phyloP scores from a whole-genome alignment of 2,113 vertebrate genomes.

The Ptyas mucosa region DNA sequence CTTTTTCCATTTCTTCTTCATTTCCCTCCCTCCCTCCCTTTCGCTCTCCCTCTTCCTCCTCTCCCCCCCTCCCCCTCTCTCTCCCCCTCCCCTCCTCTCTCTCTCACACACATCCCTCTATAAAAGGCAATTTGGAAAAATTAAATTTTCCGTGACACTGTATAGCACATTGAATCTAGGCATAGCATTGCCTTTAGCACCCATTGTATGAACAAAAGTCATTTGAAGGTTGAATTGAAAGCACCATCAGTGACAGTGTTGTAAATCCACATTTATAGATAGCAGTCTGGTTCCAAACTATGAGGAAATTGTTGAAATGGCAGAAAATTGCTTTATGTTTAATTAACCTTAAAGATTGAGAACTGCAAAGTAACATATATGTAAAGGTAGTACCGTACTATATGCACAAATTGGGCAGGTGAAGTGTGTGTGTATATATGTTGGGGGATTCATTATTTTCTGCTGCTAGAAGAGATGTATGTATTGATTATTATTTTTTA shows the following conservation, averaged over 20 bases:
- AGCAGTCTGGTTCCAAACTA: conserved; percentile 10
- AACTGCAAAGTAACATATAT: conserved; percentile 10
- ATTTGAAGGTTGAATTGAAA: neutral
- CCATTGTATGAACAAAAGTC: neutral
- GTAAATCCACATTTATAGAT: neutral
- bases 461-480: neutral
- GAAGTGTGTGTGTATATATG: neutral
- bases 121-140: neutral
- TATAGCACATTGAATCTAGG: neutral
- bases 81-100: neutral
- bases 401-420: rapidly evolving
- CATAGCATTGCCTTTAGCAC: neutral
- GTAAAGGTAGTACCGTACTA: neutral
- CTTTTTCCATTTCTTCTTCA: neutral
- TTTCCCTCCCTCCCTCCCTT: neutral
- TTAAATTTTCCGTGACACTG: neutral
- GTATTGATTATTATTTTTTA: conserved; percentile 31
- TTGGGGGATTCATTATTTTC: neutral
- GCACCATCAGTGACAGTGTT: neutral
- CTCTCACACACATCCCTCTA: neutral
- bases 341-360: neutral
- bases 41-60: no score
- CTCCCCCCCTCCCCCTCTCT: rapidly evolving
- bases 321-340: neutral
- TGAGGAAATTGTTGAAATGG: conserved; percentile 22